Conservation (phyloP, 1,140 invertebrate genomes). For the Trissolcus basalis region DNA sequence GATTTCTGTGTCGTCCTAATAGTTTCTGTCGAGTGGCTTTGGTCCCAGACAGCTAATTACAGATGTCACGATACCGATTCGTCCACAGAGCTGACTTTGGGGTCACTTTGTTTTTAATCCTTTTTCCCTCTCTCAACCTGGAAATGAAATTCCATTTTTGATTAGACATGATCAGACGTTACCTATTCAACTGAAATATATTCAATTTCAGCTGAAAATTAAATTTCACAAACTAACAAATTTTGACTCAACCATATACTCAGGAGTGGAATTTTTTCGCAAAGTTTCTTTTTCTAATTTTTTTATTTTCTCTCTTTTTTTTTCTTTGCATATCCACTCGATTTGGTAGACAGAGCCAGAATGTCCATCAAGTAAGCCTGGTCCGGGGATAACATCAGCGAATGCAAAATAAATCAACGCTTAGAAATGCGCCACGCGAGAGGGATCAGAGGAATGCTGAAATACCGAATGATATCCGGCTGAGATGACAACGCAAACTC, state of each 20-base stretch:
- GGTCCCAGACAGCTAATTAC: constrained; percentile 3
- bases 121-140: neutral
- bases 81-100: neutral
- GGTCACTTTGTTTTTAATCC: neutral
- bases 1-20: constrained; percentile 23
- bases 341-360: constrained; percentile 22
- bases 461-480: constrained; percentile 54
- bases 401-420: constrained; percentile 47
- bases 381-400: constrained; percentile 32
- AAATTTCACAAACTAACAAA: too few species aligned
- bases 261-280: too few species aligned
- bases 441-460: constrained; percentile 44
- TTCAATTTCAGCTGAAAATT: too few species aligned
- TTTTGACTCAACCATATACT: too few species aligned
- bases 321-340: neutral
- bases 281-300: too few species aligned
- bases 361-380: constrained; percentile 33
- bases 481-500: constrained; percentile 20
- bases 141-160: too few species aligned
- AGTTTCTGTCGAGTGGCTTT: constrained; percentile 7
- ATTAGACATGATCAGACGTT: too few species aligned
- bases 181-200: too few species aligned
- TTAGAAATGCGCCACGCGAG: constrained; percentile 46
- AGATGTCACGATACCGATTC: neutral
- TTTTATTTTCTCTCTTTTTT: neutral